phyloP scores from a whole-genome alignment of 2,888 invertebrate genomes.

The Drosophila incognita region DNA sequence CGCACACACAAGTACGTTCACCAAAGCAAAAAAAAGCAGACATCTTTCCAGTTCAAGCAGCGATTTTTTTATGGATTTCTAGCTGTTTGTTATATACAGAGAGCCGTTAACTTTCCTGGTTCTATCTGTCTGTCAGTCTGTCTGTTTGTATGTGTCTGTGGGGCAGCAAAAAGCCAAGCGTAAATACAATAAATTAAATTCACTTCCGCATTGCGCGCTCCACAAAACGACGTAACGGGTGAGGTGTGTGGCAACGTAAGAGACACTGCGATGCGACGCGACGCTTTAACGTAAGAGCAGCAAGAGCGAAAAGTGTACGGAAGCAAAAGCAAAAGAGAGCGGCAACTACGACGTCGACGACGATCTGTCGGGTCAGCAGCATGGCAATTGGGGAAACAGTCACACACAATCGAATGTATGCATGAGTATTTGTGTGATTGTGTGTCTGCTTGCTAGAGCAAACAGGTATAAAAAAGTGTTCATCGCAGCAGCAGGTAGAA shows the following conservation, averaged over 20 bases:
- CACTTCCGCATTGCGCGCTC: slow-evolving; percentile 85
- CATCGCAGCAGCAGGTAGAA: slow-evolving; percentile 59
- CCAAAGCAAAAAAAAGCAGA: slow-evolving; percentile 13
- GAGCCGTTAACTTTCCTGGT: slow-evolving; percentile 74
- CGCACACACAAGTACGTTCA: slow-evolving; percentile 4
- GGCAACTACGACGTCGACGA: slow-evolving; percentile 29
- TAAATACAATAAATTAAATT: slow-evolving; percentile 85
- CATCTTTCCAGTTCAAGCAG: slow-evolving; percentile 42
- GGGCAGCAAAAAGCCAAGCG: slow-evolving; percentile 62
- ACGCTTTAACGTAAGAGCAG: slow-evolving; percentile 61
- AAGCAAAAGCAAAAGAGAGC: slow-evolving; percentile 62
- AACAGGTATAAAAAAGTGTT: slow-evolving; percentile 77
- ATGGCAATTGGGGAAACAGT: slow-evolving; percentile 62
- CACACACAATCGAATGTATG: slow-evolving; percentile 24
- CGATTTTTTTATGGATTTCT: slow-evolving; percentile 54
- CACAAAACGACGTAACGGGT: slow-evolving; percentile 81
- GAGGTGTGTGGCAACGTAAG: slow-evolving; percentile 62
- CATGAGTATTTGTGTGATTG: not conserved
- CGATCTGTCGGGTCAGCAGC: slow-evolving; percentile 68
- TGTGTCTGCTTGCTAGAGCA: slow-evolving; percentile 40
- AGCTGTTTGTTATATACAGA: slow-evolving; percentile 17
- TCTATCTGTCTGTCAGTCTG: slow-evolving; percentile 47
- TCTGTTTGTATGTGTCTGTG: slow-evolving; percentile 37
- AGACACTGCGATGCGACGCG: slow-evolving; percentile 26
- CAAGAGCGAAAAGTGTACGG: slow-evolving; percentile 66